Conservation (phyloP, 2,888 invertebrate species). For the Entomobrya proxima region DNA sequence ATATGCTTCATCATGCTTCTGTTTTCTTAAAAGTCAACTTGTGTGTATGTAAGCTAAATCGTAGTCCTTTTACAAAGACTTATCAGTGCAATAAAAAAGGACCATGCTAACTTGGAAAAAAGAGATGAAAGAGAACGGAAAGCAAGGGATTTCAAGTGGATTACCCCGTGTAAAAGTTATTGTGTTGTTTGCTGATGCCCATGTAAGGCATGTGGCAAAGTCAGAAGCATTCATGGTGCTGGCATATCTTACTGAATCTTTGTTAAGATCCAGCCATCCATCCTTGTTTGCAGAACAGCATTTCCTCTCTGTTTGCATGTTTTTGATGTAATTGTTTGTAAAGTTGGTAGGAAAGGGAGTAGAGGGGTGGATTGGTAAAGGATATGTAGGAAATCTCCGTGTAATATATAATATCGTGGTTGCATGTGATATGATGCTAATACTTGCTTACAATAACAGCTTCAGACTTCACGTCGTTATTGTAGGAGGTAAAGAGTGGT, state of each 20-base stretch:
- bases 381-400: not conserved
- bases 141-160: constrained; percentile 25
- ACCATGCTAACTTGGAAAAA: not conserved
- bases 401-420: not conserved
- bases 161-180: not conserved
- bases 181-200: not conserved
- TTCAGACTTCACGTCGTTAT: not conserved
- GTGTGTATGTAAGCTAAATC: not conserved
- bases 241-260: not conserved
- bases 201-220: not conserved
- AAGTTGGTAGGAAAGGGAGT: not conserved
- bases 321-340: not conserved
- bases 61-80: not conserved
- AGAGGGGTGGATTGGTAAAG: not conserved
- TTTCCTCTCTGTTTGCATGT: not conserved
- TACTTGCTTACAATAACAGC: not conserved
- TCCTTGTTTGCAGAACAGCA: not conserved
- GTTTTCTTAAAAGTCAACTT: constrained; percentile 42
- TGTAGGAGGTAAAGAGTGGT: constrained; percentile 42
- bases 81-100: constrained; percentile 24
- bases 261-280: not conserved
- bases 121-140: not conserved
- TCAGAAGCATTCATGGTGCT: not conserved
- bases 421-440: constrained; percentile 3
- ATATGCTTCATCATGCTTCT: constrained; percentile 33